Base-by-base conservation (phyloP, 2,797 vertebrate genomes). In the Chrysocyon brachyurus region DNA sequence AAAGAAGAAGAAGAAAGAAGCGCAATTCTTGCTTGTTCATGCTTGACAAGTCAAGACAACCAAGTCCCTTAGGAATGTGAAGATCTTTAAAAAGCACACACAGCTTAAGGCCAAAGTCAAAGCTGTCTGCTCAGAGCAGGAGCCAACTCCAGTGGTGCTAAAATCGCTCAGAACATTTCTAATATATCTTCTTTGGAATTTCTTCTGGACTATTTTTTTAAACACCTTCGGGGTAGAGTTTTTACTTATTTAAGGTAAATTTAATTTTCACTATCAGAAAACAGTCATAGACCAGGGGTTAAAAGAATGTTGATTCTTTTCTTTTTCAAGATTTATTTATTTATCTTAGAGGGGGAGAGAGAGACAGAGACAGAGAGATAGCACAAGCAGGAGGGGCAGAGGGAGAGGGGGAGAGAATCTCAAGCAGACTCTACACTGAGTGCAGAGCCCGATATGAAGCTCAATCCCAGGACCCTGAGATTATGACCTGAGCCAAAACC, bases 261-360 rank as follows among this genome's bases (percentile, higher is more conserved):
- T 92, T 73, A 66, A 91, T 92, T 79, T 77, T 61, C 78, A 54
- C 49, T 36, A 19, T 91, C 15, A 24, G 64, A 90, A 91, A 85
- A 16, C 14, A 91, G 63, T 16, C 10, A 84, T 6, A 79, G 33
- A 22, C 17, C 22, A 33, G 24, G 36, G 49, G 73, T 33, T 73
- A 72, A 87, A 89, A 54, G 11, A n/a, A 52, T 56, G 24, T 16
- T 5, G 3, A 22, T n/a, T 68, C 64, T 68, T 68, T 33, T n/a
- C 16, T n/a, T 68, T 68, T 33, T 68, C n/a, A 68, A 66, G 31
- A 9, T 66, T 33, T 16, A 68, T n/a, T 10, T 19, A 33, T 68
- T n/a, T n/a, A n/a, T 66, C n/a, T n/a, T 46, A 46, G 40, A 46
- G 40, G 6, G 40, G 40, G 40, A 46, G 40, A 46, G 40, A 46